Evolutionary conservation across 2,113 vertebrate genomes (phyloP), one percentile per base, ranked within the genome.

Genomic region (Isurus oxyrinchus): DNA sequence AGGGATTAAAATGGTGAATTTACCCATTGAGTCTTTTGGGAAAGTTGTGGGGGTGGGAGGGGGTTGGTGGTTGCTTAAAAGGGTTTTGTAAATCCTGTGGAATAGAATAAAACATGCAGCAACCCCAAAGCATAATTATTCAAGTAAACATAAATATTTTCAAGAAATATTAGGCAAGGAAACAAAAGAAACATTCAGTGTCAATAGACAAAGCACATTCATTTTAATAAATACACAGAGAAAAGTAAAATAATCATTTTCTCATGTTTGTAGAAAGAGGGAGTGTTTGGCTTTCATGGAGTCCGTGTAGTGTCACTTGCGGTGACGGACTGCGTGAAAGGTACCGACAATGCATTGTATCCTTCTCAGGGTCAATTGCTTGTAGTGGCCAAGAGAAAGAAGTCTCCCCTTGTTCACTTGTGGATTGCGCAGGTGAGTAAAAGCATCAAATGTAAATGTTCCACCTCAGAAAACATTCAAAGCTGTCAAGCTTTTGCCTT

Each of bases 271-370:
- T 97, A 98, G 98, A 98, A 96, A 97, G 98, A 0, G 99, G 99
- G 99, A 98, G 98, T 66, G 97, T 96, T 0, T 99, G 99, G 99
- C 98, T 98, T 97, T 98, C 98, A 0, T 99, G 99, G 99, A 99
- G 98, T 94, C 97, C 97, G 0, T 99, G 99, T 97, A 99, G 99
- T 0, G 97, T 98, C 96, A 98, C 98, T 14, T 99, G 99, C 5
- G 99, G 99, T 25, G 99, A 99, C 0, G 99, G 99, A 0, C 96
- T 99, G 96, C 98, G 99, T 97, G 98, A 99, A 96, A 98, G 99
- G 66, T 97, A 97, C 96, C 98, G 99, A 1, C 97, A 98, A 96
- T 99, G 99, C 97, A 97, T 99, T 96, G 97, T 97, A 96, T 98
- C 98, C 96, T 98, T 97, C 2, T 97, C 97, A 0, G 97, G 97